Evolutionary conservation across 2,113 vertebrate species (phyloP).

Genomic region (Pseudorectes ferrugineus): DNA sequence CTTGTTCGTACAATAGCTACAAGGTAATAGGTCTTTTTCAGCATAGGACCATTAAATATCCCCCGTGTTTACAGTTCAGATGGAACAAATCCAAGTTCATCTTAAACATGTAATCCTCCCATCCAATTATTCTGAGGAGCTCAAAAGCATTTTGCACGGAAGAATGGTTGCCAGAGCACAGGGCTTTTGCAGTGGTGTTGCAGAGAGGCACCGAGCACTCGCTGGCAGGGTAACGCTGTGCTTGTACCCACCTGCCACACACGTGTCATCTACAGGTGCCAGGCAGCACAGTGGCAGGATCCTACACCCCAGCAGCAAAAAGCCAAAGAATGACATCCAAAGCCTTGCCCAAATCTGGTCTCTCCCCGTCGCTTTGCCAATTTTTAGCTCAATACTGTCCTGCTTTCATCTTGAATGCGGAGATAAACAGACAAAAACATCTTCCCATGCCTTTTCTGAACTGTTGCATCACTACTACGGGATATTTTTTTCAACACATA

Average conservation of each 20-base stretch:
- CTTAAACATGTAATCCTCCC: not conserved
- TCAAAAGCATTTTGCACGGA: not conserved
- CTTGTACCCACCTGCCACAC: not conserved
- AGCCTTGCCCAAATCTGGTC: not conserved
- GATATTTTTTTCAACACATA: not conserved
- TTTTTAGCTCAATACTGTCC: not conserved
- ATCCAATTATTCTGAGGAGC: not conserved
- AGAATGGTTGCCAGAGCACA: not conserved
- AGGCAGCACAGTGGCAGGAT: not conserved
- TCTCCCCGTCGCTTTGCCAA: not conserved
- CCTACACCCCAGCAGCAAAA: not conserved
- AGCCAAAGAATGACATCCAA: not conserved
- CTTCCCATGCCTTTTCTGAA: not conserved
- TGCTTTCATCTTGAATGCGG: not conserved
- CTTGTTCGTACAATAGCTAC: not conserved
- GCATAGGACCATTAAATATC: not conserved
- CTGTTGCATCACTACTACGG: not conserved
- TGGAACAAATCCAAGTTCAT: not conserved
- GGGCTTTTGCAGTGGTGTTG: not conserved
- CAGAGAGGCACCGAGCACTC: not conserved
- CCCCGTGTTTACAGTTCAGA: not conserved
- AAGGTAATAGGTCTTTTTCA: not conserved
- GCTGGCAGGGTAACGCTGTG: not conserved
- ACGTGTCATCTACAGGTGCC: not conserved
- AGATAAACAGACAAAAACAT: not conserved